Percentiles rank a stretch among this genome's conserved stretches.
Conservation (phyloP, 1,140 invertebrate genomes). For the Carcinoscorpius rotundicauda region DNA sequence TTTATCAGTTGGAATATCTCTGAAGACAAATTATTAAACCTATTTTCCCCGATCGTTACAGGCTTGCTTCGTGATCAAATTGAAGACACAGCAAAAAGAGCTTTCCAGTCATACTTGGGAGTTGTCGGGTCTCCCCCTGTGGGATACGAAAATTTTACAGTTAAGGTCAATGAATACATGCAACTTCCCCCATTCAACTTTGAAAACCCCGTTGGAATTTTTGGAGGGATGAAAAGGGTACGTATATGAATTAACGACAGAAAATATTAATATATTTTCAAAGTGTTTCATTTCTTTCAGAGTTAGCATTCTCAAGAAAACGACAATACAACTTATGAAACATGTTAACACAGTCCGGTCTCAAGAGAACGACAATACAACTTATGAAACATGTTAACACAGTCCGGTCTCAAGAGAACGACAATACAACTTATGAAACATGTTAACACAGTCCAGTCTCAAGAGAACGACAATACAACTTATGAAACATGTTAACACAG, state of each 20-base stretch:
- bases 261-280: too few relatives aligned
- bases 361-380: background rate
- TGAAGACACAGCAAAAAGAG: conserved; percentile 40
- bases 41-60: conserved; percentile 2
- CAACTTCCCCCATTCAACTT: conserved; percentile 72
- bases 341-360: background rate
- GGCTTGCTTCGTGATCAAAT: conserved; percentile 50
- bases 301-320: background rate
- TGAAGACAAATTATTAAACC: too few relatives aligned
- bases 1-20: too few relatives aligned
- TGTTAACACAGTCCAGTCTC: background rate
- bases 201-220: conserved; percentile 53
- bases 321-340: background rate
- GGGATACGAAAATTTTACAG: conserved; percentile 57
- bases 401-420: background rate
- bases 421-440: background rate
- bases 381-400: background rate
- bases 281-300: too few relatives aligned
- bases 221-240: conserved; percentile 59
- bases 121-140: conserved; percentile 31
- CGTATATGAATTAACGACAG: conserved; percentile 22
- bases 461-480: background rate
- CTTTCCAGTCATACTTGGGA: conserved; percentile 53
- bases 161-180: conserved; percentile 60
- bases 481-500: background rate